Evolutionary conservation across 2,888 invertebrate genomes (phyloP).

Genomic region (Nephrotoma appendiculata): DNA sequence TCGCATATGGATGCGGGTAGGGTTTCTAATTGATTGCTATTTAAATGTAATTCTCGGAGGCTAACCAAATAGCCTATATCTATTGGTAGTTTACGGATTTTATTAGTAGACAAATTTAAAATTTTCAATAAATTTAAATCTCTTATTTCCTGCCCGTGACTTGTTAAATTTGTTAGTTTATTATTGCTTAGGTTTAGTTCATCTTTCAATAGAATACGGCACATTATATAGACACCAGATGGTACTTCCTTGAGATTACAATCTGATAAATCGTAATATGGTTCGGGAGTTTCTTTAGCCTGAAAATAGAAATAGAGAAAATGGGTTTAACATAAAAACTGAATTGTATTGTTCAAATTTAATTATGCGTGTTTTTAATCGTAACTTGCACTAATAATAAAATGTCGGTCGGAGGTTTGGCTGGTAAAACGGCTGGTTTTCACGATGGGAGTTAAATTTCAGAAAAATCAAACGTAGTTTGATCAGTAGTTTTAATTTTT

Average conservation of each 20-base stretch:
- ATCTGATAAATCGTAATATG: slow-evolving; percentile 64
- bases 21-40: slow-evolving; percentile 51
- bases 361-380: too few species aligned
- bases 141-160: slow-evolving; percentile 49
- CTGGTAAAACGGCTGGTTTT: too few species aligned
- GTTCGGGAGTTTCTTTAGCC: slow-evolving; percentile 61
- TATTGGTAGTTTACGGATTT: slow-evolving; percentile 45
- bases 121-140: slow-evolving; percentile 52
- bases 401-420: too few species aligned
- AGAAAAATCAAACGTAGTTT: too few species aligned
- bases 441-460: too few species aligned
- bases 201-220: slow-evolving; percentile 70
- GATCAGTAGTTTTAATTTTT: too few species aligned
- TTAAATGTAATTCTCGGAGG: slow-evolving; percentile 58
- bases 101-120: slow-evolving; percentile 52
- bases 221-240: slow-evolving; percentile 61
- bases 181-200: slow-evolving; percentile 51
- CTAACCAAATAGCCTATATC: slow-evolving; percentile 49
- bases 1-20: slow-evolving; percentile 54
- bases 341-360: too few species aligned
- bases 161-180: slow-evolving; percentile 48
- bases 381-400: too few species aligned
- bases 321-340: too few species aligned
- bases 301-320: slow-evolving; percentile 7
- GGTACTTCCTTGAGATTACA: slow-evolving; percentile 62